Base-by-base conservation (phyloP, 2,113 vertebrate genomes). In the Plotosus lineatus region DNA sequence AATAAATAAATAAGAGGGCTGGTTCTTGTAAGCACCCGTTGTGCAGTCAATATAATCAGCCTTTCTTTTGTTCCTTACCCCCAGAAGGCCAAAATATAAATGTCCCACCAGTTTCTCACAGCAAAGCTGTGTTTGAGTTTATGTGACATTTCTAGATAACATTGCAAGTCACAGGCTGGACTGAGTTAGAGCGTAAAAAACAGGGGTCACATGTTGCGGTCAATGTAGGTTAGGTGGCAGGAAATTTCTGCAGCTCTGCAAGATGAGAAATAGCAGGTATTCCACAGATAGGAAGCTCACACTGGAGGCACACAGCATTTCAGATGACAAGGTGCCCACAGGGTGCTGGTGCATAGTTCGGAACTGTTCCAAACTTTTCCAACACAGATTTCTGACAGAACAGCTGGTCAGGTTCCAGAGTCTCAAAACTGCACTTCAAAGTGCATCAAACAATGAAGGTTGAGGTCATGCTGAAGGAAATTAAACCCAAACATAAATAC, bases 211-310 rank as follows among this genome's bases (percentile, higher is more conserved):
- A 46, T 56, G 50, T 76, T 42, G 15, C 12, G 50, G 56, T 58
- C 58, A 26, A 69, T 69, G 82, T 53, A 74, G 42, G 23, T 23
- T 7, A 40, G 65, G 73, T 21, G 12, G 31, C 40, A 58, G 28
- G 61, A 60, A 17, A 36, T 23, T 58, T 28, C 46, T 58, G 69
- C 76, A 65, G 77, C 11, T 80, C 77, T 65, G 71, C 56, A 46
- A 44, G 5, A 26, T 85, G 89, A 86, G 85, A 83, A 72, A 75
- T 14, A 85, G 87, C 82, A 83, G 74, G 86, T 87, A 84, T 86
- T 89, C 82, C 72, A 88, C 75, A 82, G 80, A 85, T 48, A 79
- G 33, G 50, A 46, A 63, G 72, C 55, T 74, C 36, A 44, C 75
- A 77, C 78, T 48, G 80, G 75, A 65, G 79, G 82, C 84, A 87